Evolutionary conservation across 2,888 invertebrate genomes (phyloP).

Genomic region (Drepana falcataria): DNA sequence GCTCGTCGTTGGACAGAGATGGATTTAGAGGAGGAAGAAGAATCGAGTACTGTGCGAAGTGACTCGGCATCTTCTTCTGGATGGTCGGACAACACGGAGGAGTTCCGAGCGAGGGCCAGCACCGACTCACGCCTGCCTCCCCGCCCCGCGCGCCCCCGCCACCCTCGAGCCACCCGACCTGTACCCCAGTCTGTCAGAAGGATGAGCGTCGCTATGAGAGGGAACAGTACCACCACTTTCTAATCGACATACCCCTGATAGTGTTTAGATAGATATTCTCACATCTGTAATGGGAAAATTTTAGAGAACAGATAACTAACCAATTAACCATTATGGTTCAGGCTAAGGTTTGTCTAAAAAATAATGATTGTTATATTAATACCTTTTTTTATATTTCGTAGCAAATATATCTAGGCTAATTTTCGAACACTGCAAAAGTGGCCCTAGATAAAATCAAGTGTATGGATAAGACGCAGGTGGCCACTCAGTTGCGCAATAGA

Average conservation of each 20-base stretch:
- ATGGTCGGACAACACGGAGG: slow-evolving; percentile 49
- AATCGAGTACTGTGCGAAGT: slow-evolving; percentile 54
- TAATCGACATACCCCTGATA: slow-evolving; percentile 16
- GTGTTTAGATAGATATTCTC: too few species aligned
- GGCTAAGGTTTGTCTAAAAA: too few species aligned
- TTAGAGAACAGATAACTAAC: too few species aligned
- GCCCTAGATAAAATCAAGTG: too few species aligned
- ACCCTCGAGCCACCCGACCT: slow-evolving; percentile 55
- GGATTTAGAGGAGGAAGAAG: slow-evolving; percentile 80
- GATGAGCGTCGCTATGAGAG: slow-evolving; percentile 88
- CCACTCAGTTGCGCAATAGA: too few species aligned
- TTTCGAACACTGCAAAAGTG: too few species aligned
- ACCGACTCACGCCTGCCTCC: slow-evolving; percentile 81
- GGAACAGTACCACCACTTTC: slow-evolving; percentile 77
- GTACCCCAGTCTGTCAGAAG: slow-evolving; percentile 80
- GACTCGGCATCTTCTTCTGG: slow-evolving; percentile 63
- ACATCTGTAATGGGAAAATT: too few species aligned
- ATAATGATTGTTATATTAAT: too few species aligned
- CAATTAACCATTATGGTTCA: too few species aligned
- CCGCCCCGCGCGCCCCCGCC: slow-evolving; percentile 79
- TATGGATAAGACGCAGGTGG: too few species aligned
- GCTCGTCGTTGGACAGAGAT: slow-evolving; percentile 82
- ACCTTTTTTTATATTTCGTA: too few species aligned
- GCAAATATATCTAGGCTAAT: too few species aligned
- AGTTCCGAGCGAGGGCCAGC: slow-evolving; percentile 86